Evolutionary conservation across 2,888 invertebrate genomes (phyloP), one percentile per base, ranked within the genome.

Genomic region (Agrenia bidenticulata): DNA sequence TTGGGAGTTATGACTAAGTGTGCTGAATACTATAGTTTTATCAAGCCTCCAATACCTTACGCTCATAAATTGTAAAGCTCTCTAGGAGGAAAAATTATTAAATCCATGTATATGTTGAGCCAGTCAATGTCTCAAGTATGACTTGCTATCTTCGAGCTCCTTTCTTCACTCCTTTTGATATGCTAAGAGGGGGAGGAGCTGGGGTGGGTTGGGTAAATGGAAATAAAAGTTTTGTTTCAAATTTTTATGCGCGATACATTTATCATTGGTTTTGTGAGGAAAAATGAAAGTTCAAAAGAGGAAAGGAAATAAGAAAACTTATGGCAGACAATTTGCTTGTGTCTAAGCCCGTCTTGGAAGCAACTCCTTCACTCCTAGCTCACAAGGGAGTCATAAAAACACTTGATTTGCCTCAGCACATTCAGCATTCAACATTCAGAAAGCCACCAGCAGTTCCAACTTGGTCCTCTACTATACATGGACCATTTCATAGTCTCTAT

Each of bases 321-420:
- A 75, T 75, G 75, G 70, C 72, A 70, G 69, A 74, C 75, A 75
- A 75, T 75, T 75, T 75, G 73, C 72, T 73, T 67, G 21, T 51
- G 51, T 51, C 51, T 51, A 24, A 11, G 32, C 32, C n/a, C n/a
- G n/a, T n/a, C n/a, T n/a, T n/a, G n/a, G n/a, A n/a, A n/a, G n/a
- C n/a, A n/a, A n/a, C n/a, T n/a, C n/a, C n/a, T n/a, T n/a, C n/a
- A 59, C 61, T 69, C 64, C 50, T 57, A 51, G 59, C 67, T 62
- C 76, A 72, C 74, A 41, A 54, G 74, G 73, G 76, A 76, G 66
- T 72, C 73, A 74, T 76, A 76, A 76, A 76, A 74, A 70, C 74
- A 74, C 74, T 76, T 74, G 74, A 76, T 76, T 76, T 76, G 71
- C 71, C 69, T 73, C 67, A 74, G 65, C 74, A 73, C 26, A 55